Evolutionary conservation across 2,888 invertebrate species (phyloP).

Genomic region (Ryuthela nishihirai): DNA sequence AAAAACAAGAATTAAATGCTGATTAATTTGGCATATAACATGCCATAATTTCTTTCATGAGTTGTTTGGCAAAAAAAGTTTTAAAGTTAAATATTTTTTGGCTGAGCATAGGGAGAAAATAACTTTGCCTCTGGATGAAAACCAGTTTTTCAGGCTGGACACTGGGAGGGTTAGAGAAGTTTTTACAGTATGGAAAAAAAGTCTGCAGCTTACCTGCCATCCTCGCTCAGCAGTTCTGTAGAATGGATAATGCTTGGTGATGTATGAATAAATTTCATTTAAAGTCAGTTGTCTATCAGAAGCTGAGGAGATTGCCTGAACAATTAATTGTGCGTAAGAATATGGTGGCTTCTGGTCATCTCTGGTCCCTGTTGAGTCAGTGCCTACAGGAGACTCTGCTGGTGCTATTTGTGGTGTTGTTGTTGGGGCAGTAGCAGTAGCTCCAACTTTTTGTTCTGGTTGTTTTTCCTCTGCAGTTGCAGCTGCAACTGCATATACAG

Average conservation of each 20-base stretch:
- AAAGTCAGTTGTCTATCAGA: constrained; percentile 92
- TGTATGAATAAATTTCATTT: constrained; percentile 97
- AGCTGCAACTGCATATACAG: constrained; percentile 49
- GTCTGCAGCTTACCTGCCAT: constrained; percentile 72
- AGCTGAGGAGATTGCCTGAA: constrained; percentile 93
- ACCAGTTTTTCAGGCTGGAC: neutral
- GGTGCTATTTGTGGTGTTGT: constrained; percentile 22
- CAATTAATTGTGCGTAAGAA: constrained; percentile 97
- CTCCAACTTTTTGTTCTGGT: constrained; percentile 14
- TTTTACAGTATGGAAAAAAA: neutral
- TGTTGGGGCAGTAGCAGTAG: constrained; percentile 10
- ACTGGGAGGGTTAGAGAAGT: neutral
- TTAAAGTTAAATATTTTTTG: neutral
- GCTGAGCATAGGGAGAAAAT: neutral
- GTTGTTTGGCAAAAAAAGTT: neutral
- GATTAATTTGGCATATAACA: too few relatives aligned
- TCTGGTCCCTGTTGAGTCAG: constrained; percentile 31
- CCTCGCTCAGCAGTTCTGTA: constrained; percentile 97
- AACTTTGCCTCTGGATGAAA: neutral
- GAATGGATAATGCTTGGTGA: constrained; percentile 97
- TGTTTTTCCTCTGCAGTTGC: constrained; percentile 45
- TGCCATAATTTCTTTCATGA: too few relatives aligned
- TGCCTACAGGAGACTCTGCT: neutral
- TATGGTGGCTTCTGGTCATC: constrained; percentile 95
- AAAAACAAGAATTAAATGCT: too few relatives aligned